Evolutionary conservation across 2,888 invertebrate genomes (phyloP), one percentile per base, ranked within the genome.

Genomic region (Myopa tessellatipennis): DNA sequence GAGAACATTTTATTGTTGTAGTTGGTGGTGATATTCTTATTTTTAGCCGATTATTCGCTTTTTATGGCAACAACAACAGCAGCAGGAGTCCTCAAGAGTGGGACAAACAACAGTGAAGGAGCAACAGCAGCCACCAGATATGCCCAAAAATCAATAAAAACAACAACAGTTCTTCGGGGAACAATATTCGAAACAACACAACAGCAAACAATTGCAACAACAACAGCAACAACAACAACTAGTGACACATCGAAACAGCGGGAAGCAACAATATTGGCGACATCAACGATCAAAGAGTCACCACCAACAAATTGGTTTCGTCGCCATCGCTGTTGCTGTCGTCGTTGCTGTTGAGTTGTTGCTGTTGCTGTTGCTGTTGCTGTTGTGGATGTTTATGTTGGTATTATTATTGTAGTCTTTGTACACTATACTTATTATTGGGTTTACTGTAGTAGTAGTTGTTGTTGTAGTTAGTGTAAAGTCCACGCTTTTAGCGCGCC

Each of bases 231-330:
- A 38, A 36, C 65, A 65, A 14, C 34, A 65, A 65, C 36, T 10
- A 16, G 45, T 3, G 45, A 45, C 10, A 45, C 65, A 55, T 55
- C n/a, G 16, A n/a, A 55, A 36, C 34, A 36, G 65, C 65, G 26
- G 65, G 65, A 34, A 65, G 65, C 65, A 65, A 65, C 65, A 65
- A 65, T 34, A 65, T 65, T 36, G 65, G 36, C 38, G 65, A 65
- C 65, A 65, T 65, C 55, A 55, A n/a, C 65, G 65, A 65, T 36
- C 8, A 65, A 36, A 34, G 10, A 65, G 38, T 36, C 65, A 65
- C 7, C 65, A 65, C 26, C 65, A 65, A 65, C 38, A 14, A 38
- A 36, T 65, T 36, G 65, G 10, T 18, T 4, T 34, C 36, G 36
- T 36, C 26, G 34, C 26, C 26, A 65, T 65, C 26, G 3, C 36